A percentile compares a stretch with the other conserved stretches of the same genome.
phyloP scores from a whole-genome alignment of 2,797 vertebrate genomes.

The Syngnathus rostellatus region DNA sequence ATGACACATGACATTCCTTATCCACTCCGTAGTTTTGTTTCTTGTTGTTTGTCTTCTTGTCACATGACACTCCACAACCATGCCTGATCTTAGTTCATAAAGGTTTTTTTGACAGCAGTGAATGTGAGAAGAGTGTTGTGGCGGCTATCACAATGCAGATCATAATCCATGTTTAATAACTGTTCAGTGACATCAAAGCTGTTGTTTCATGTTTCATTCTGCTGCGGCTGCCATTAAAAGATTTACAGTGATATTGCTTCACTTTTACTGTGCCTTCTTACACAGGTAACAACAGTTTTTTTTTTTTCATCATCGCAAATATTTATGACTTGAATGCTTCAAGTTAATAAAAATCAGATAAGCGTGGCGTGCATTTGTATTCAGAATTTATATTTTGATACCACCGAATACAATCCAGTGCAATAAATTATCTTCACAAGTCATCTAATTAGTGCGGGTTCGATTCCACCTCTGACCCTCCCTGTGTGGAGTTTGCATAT shows the following conservation, averaged over 20 bases:
- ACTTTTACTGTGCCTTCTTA: slow-evolving; percentile 14
- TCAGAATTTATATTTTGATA: too few species aligned
- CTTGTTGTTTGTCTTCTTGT: not conserved
- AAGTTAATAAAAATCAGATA: too few species aligned
- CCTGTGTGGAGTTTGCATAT: too few species aligned
- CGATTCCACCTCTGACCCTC: too few species aligned
- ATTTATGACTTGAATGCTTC: not conserved
- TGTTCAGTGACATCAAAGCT: not conserved
- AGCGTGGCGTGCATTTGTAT: too few species aligned
- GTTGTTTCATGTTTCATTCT: slow-evolving; percentile 10
- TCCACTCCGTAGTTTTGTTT: not conserved
- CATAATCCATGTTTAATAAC: slow-evolving; percentile 2
- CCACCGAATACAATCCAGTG: too few species aligned
- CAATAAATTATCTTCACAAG: too few species aligned
- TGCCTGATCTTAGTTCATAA: not conserved
- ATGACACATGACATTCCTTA: slow-evolving; percentile 24
- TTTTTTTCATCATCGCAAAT: not conserved
- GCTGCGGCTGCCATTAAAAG: slow-evolving; percentile 44
- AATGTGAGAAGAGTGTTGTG: slow-evolving; percentile 20
- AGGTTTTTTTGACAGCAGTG: slow-evolving; percentile 19
- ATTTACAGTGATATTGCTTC: slow-evolving; percentile 24
- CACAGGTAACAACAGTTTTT: not conserved
- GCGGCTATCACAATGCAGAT: slow-evolving; percentile 4
- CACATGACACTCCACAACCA: not conserved
- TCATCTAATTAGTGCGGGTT: too few species aligned